Conservation (phyloP, 2,113 vertebrate genomes). For the Thryonomys swinderianus region DNA sequence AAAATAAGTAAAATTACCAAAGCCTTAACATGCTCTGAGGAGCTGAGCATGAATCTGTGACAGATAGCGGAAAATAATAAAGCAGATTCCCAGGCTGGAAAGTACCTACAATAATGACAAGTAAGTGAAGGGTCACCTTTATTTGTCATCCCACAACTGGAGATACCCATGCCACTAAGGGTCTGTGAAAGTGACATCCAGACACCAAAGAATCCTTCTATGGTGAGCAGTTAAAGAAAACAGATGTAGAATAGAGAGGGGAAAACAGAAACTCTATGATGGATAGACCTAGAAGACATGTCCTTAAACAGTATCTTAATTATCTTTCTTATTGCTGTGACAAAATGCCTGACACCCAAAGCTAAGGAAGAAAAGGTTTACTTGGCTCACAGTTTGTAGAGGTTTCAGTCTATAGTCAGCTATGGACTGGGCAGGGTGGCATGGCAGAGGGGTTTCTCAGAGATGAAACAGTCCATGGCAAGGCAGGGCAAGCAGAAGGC, state of each 20-base stretch:
- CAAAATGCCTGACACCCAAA: neutral
- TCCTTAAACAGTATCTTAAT: neutral
- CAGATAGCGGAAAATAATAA: slow-evolving; percentile 31
- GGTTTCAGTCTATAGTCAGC: neutral
- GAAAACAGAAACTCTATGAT: neutral
- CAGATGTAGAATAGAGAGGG: neutral
- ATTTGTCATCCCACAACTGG: neutral
- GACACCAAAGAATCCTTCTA: neutral
- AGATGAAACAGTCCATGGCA: neutral
- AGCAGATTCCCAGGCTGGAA: neutral
- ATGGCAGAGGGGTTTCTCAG: neutral
- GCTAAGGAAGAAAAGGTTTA: neutral
- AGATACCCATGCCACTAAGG: neutral
- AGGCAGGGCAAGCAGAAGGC: neutral
- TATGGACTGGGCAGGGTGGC: neutral
- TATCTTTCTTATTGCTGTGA: neutral
- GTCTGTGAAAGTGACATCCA: neutral
- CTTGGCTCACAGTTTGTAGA: neutral
- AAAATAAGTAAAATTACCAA: slow-evolving; percentile 49
- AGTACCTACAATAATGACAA: neutral
- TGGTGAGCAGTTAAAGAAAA: neutral
- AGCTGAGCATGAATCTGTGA: neutral
- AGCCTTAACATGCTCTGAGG: neutral
- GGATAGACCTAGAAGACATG: neutral
- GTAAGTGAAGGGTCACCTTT: neutral